Conservation (phyloP, 2,888 invertebrate species). For the Prosopocoilus inquinatus region DNA sequence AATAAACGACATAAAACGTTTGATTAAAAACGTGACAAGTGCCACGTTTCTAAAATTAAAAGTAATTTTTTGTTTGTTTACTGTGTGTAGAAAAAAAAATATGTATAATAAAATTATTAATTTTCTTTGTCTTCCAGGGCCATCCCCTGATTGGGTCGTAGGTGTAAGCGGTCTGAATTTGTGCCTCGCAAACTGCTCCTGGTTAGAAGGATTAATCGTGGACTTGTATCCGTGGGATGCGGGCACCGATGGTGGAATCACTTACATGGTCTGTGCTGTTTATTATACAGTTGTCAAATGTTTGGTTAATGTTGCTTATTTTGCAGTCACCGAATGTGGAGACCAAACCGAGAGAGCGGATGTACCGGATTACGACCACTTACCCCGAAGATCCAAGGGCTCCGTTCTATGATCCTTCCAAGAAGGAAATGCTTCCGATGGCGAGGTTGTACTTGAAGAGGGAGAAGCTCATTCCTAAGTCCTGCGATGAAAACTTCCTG, state of each 20-base stretch:
- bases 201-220: slow-evolving; percentile 79
- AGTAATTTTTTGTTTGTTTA: neutral
- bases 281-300: neutral
- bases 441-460: slow-evolving; percentile 78
- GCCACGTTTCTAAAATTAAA: neutral
- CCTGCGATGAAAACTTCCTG: slow-evolving; percentile 67
- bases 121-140: slow-evolving; percentile 57
- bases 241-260: slow-evolving; percentile 90
- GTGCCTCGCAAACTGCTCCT: slow-evolving; percentile 85
- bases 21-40: too few relatives aligned
- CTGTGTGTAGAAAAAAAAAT: neutral
- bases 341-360: slow-evolving; percentile 76
- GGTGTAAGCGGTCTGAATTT: slow-evolving; percentile 87
- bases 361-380: slow-evolving; percentile 85
- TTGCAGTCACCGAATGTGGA: slow-evolving; percentile 75
- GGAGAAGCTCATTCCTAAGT: slow-evolving; percentile 70
- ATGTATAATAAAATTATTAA: slow-evolving; percentile 14
- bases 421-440: slow-evolving; percentile 70
- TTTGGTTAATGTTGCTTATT: slow-evolving; percentile 6
- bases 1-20: too few relatives aligned
- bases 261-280: slow-evolving; percentile 76
- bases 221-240: slow-evolving; percentile 95
- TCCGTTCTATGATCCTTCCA: slow-evolving; percentile 83
- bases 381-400: slow-evolving; percentile 89
- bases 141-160: slow-evolving; percentile 98